Conservation (phyloP, 1,140 invertebrate genomes). For the Holcopasites calliopsidis region DNA sequence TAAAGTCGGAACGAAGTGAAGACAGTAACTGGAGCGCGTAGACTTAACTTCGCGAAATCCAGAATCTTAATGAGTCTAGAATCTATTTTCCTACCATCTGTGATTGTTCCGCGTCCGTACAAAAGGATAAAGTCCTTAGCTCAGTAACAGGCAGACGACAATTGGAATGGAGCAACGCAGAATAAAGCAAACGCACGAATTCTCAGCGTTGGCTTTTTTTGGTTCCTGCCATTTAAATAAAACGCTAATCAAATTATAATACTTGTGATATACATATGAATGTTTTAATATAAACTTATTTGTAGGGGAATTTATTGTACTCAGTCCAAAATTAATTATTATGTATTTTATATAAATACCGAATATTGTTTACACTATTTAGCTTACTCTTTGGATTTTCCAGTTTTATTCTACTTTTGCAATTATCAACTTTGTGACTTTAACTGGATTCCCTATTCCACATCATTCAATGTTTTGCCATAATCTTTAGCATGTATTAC, state of each 20-base stretch:
- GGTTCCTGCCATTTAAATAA: not conserved
- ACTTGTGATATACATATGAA: not conserved
- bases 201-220: not conserved
- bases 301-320: no score
- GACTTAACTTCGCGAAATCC: conserved; percentile 3
- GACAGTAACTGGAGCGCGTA: not conserved
- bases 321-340: no score
- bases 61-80: conserved; percentile 1
- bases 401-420: not conserved
- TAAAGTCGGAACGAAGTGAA: not conserved
- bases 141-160: not conserved
- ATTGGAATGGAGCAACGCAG: not conserved
- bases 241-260: not conserved
- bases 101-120: not conserved
- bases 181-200: not conserved
- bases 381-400: not conserved
- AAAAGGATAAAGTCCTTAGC: not conserved
- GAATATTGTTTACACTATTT: not conserved
- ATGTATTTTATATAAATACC: no score
- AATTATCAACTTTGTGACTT: not conserved
- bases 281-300: no score
- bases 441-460: not conserved
- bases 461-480: conserved; percentile 7
- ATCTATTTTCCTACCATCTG: not conserved
- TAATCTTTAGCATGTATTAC: conserved; percentile 23